Evolutionary conservation across 1,140 invertebrate genomes (phyloP).

Genomic region (Lepidurus couesii): DNA sequence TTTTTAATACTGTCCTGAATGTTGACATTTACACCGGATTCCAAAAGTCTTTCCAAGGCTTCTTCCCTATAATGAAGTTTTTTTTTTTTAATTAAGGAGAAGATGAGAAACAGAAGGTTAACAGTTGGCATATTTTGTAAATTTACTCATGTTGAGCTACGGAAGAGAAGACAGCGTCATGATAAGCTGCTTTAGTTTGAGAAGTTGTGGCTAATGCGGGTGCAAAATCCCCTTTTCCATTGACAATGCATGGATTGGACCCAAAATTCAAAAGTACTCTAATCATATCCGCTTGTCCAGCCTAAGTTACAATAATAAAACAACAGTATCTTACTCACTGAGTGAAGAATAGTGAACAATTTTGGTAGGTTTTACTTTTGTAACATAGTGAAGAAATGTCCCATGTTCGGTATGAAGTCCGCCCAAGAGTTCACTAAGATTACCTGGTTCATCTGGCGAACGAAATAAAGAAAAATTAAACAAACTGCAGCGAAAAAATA

Average conservation of each 20-base stretch:
- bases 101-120: neutral
- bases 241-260: constrained; percentile 26
- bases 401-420: constrained; percentile 18
- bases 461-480: neutral
- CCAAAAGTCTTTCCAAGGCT: constrained; percentile 23
- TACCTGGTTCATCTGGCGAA: neutral
- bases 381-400: constrained; percentile 29
- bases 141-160: constrained; percentile 28
- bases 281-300: constrained; percentile 29
- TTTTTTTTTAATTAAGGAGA: neutral
- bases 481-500: neutral
- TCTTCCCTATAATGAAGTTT: neutral
- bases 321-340: no score
- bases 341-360: neutral
- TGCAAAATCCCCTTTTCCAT: neutral
- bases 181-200: constrained; percentile 27
- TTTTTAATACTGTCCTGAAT: constrained; percentile 30
- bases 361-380: constrained; percentile 23
- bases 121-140: neutral
- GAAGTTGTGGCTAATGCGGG: neutral
- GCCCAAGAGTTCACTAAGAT: neutral
- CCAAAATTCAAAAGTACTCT: constrained; percentile 29
- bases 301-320: neutral
- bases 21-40: neutral
- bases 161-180: constrained; percentile 29